phyloP scores from a whole-genome alignment of 2,113 vertebrate genomes.

The Pomatostomus ruficeps region DNA sequence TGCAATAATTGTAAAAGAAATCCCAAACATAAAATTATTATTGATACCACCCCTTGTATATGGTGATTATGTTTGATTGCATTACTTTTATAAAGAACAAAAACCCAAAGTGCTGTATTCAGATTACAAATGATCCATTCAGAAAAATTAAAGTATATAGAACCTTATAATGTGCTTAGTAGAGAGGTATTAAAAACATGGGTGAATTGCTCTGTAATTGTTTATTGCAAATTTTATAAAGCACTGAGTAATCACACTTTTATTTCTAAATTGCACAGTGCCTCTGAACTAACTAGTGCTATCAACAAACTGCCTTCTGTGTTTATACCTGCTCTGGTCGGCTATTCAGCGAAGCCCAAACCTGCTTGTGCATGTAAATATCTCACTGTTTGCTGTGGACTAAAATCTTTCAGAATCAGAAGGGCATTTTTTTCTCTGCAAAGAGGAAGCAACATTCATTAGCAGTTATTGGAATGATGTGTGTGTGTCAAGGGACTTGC shows the following conservation, averaged over 20 bases:
- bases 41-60: not conserved
- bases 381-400: not conserved
- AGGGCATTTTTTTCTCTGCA: not conserved
- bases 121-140: conserved; percentile 48
- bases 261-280: conserved; percentile 15
- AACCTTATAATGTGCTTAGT: not conserved
- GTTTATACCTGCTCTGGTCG: not conserved
- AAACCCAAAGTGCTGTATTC: not conserved
- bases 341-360: not conserved
- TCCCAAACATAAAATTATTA: conserved; percentile 7
- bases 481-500: not conserved
- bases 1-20: conserved; percentile 15
- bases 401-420: not conserved
- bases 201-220: not conserved
- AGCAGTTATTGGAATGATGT: not conserved
- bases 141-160: conserved; percentile 29
- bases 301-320: not conserved
- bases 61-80: conserved; percentile 38
- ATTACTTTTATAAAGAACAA: conserved; percentile 40
- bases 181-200: conserved; percentile 8
- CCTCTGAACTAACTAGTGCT: not conserved
- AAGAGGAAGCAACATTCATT: not conserved
- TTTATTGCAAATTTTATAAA: conserved; percentile 27
- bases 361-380: not conserved
- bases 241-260: not conserved